Percentiles rank a stretch among this genome's conserved stretches.
These are phyloP conservation scores for Champsocephalus esox DNA, from an alignment of 2,797 vertebrate genomes.

Conservation along the genomic window DNA sequence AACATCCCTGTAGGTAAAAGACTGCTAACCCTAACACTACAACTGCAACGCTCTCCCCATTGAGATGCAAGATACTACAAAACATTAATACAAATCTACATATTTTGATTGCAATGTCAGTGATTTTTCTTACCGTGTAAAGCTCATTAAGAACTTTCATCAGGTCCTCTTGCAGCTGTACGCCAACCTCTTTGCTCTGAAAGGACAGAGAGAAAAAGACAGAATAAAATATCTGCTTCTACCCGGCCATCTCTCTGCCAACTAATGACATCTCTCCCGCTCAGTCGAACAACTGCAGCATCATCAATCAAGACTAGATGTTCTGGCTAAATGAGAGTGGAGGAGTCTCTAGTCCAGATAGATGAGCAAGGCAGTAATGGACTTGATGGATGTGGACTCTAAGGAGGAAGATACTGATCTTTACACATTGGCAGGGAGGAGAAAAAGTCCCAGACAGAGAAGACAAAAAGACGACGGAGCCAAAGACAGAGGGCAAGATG, in stretches of 20 bases:
- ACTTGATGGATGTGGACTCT: conserved; percentile 51
- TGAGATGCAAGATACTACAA: background rate
- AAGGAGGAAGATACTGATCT: conserved; percentile 44
- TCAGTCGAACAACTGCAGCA: conserved; percentile 16
- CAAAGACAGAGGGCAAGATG: conserved; percentile 14
- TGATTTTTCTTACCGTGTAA: conserved; percentile 90
- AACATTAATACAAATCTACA: conserved; percentile 8
- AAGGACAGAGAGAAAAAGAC: conserved; percentile 46
- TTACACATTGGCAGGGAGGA: conserved; percentile 12
- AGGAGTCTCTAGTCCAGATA: conserved; percentile 43
- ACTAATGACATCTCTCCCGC: conserved; percentile 18
- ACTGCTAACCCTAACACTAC: background rate
- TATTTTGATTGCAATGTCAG: background rate
- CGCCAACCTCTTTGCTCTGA: conserved; percentile 98
- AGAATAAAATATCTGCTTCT: conserved; percentile 11
- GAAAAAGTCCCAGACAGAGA: conserved; percentile 9
- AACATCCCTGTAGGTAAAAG: background rate
- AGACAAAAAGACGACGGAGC: background rate
- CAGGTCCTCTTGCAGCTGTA: conserved; percentile 97
- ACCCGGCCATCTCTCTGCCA: conserved; percentile 8
- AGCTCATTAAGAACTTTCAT: conserved; percentile 99
- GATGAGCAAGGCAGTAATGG: conserved; percentile 39
- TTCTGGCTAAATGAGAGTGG: conserved; percentile 31
- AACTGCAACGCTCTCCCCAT: background rate
- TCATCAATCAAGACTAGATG: conserved; percentile 48